Percentiles rank a stretch among this genome's conserved stretches.
phyloP scores from a whole-genome alignment of 2,113 vertebrate species.

The Salvelinus fontinalis region DNA sequence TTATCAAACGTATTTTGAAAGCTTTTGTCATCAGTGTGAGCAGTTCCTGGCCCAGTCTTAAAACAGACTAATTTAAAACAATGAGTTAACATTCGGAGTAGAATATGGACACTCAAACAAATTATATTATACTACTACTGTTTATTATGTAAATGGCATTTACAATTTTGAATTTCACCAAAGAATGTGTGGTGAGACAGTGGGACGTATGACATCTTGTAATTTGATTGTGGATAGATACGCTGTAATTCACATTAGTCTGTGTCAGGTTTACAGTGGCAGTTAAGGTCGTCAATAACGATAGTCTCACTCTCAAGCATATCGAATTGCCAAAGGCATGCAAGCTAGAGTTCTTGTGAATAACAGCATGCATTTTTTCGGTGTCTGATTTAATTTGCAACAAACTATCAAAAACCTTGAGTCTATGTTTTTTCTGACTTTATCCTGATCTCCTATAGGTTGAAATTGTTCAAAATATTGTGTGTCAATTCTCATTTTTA shows the following conservation, averaged over 20 bases:
- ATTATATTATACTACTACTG: too few relatives aligned
- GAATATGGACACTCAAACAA: too few relatives aligned
- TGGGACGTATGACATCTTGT: not conserved
- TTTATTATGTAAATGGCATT: too few relatives aligned
- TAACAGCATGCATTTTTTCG: not conserved
- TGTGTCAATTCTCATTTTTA: slow-evolving; percentile 6
- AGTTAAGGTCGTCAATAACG: slow-evolving; percentile 22
- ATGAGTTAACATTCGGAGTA: too few relatives aligned
- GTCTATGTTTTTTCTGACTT: not conserved
- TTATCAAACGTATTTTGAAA: not conserved
- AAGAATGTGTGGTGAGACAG: too few relatives aligned
- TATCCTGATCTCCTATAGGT: not conserved
- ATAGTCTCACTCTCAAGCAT: slow-evolving; percentile 10
- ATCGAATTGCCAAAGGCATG: not conserved
- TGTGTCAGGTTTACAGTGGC: slow-evolving; percentile 22
- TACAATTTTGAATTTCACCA: too few relatives aligned
- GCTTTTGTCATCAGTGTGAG: not conserved
- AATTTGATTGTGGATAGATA: slow-evolving; percentile 2
- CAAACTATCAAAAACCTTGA: not conserved
- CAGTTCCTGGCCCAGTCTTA: too few relatives aligned
- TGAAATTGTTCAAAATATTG: slow-evolving; percentile 1
- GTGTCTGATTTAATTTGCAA: not conserved
- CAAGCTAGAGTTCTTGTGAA: not conserved
- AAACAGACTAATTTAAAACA: too few relatives aligned
- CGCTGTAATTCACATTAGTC: slow-evolving; percentile 15